These are phyloP conservation scores for Clusia tigrina DNA, from an alignment of 2,888 invertebrate species.

Conservation along the genomic window DNA sequence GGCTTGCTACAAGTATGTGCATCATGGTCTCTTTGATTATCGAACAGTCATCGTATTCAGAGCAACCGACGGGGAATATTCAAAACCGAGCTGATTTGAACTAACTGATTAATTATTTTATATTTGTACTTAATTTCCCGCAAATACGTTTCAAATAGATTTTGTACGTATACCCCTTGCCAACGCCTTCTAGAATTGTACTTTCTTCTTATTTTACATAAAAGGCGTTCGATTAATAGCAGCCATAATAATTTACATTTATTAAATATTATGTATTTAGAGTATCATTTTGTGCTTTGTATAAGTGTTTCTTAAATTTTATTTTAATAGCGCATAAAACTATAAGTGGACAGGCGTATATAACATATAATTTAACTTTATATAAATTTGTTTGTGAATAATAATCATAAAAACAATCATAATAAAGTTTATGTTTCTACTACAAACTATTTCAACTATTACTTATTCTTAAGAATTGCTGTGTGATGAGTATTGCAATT, in stretches of 20 bases:
- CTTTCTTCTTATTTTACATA: constrained; percentile 12
- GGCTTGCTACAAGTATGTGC: too few species aligned
- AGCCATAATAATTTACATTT: constrained; percentile 26
- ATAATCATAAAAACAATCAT: neutral
- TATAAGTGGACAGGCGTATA: neutral
- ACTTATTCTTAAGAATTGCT: too few species aligned
- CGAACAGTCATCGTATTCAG: too few species aligned
- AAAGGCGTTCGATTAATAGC: constrained; percentile 7
- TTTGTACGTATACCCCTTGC: constrained; percentile 4
- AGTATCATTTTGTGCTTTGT: constrained; percentile 11
- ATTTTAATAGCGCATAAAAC: neutral
- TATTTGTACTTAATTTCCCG: constrained; percentile 11
- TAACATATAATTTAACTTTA: neutral
- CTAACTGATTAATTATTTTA: constrained; percentile 7
- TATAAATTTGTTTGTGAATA: neutral
- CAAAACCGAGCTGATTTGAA: neutral
- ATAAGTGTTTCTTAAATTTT: neutral
- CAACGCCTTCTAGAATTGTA: constrained; percentile 7
- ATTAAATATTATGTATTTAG: constrained; percentile 11
- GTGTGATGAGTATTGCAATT: too few species aligned
- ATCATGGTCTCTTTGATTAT: too few species aligned
- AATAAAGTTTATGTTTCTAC: too few species aligned
- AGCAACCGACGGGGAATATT: too few species aligned
- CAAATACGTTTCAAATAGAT: constrained; percentile 6
- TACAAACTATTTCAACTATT: too few species aligned